Evolutionary conservation across 1,140 invertebrate genomes (phyloP).

Genomic region (Diabrotica virgifera): DNA sequence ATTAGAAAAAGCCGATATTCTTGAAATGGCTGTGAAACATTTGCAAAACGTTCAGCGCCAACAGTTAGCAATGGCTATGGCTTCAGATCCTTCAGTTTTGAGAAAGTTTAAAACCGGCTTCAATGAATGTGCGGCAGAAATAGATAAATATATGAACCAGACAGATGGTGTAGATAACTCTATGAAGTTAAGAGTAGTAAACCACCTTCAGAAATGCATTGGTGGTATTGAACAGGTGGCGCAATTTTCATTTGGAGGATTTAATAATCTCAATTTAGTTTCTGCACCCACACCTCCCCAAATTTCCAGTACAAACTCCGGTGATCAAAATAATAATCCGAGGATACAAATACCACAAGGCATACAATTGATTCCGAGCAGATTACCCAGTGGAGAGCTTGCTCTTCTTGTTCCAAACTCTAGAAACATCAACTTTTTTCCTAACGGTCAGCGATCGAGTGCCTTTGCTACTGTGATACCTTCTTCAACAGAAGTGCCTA

Average conservation of each 20-base stretch:
- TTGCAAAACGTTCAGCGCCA: constrained; percentile 78
- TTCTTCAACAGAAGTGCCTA: constrained; percentile 22
- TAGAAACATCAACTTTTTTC: constrained; percentile 40
- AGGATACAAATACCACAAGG: constrained; percentile 49
- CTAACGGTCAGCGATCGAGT: constrained; percentile 35
- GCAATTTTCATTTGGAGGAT: constrained; percentile 32
- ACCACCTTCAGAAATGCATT: constrained; percentile 57
- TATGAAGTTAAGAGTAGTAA: constrained; percentile 67
- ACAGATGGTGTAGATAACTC: constrained; percentile 58
- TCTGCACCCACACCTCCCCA: constrained; percentile 19
- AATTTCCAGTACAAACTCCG: constrained; percentile 18
- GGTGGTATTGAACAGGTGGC: constrained; percentile 47
- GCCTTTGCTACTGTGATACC: constrained; percentile 45
- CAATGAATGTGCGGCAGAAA: constrained; percentile 82
- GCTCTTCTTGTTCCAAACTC: constrained; percentile 59
- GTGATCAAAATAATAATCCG: constrained; percentile 42
- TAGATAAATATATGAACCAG: constrained; percentile 67
- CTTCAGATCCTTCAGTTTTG: constrained; percentile 71
- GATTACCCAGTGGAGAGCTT: constrained; percentile 60
- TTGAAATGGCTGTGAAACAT: constrained; percentile 95
- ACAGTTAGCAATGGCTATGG: constrained; percentile 67
- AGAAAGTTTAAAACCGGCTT: constrained; percentile 88
- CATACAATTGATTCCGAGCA: constrained; percentile 62
- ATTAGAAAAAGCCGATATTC: constrained; percentile 93
- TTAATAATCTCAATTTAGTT: constrained; percentile 30